Evolutionary conservation across 1,140 invertebrate species (phyloP).

Genomic region (Diuraphis noxia): DNA sequence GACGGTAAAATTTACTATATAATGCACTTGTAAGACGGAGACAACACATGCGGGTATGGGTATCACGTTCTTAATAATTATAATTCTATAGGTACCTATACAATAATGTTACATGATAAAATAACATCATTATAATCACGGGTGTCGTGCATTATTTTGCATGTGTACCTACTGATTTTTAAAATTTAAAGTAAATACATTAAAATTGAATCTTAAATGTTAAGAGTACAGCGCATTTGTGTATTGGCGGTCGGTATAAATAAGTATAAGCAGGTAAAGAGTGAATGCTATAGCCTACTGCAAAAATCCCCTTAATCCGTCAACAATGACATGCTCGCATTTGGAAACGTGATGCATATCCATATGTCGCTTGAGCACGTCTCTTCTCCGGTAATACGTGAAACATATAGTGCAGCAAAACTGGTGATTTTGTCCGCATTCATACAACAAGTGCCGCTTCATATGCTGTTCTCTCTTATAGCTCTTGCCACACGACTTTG

Average conservation of each 20-base stretch:
- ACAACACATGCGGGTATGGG: no score
- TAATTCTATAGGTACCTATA: no score
- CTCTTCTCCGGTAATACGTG: constrained; percentile 58
- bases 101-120: no score
- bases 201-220: not conserved
- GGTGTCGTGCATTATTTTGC: not conserved
- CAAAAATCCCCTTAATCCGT: not conserved
- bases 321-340: not conserved
- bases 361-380: constrained; percentile 7
- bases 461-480: constrained; percentile 56
- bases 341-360: not conserved
- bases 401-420: constrained; percentile 61
- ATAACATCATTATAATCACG: not conserved
- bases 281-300: not conserved
- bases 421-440: constrained; percentile 61
- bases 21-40: no score
- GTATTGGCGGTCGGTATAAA: not conserved
- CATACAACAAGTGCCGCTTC: constrained; percentile 55
- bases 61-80: no score
- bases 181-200: not conserved
- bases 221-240: not conserved
- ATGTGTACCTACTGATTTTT: no score
- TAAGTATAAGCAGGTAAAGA: not conserved
- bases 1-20: no score
- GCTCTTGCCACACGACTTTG: constrained; percentile 54